Percentiles rank a stretch among this genome's conserved stretches.
Evolutionary conservation across 2,797 vertebrate genomes (phyloP).

Genomic region (Enteromius mattozi): DNA sequence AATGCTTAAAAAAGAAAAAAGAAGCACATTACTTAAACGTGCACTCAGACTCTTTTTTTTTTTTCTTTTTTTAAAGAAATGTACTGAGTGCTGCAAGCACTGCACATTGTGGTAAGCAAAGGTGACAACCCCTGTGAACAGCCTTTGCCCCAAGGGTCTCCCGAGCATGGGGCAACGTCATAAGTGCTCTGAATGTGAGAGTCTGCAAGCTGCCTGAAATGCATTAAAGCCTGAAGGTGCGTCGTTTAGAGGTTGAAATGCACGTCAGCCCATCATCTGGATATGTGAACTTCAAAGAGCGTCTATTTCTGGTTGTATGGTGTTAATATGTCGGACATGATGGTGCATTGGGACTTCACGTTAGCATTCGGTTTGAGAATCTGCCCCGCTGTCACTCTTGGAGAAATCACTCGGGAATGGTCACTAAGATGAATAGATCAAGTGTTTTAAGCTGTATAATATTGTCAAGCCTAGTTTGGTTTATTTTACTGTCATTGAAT

Average conservation of each 20-base stretch:
- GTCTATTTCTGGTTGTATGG: conserved; percentile 55
- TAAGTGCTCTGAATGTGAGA: conserved; percentile 73
- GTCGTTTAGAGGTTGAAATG: conserved; percentile 67
- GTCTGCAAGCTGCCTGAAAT: conserved; percentile 67
- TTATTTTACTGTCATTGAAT: conserved; percentile 70
- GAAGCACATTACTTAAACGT: conserved; percentile 63
- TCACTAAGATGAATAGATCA: conserved; percentile 60
- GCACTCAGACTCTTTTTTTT: conserved; percentile 36
- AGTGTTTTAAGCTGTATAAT: conserved; percentile 75
- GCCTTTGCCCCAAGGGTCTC: conserved; percentile 74
- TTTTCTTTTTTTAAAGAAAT: conserved; percentile 32
- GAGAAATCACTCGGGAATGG: conserved; percentile 59
- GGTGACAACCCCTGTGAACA: conserved; percentile 68
- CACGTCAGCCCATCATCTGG: conserved; percentile 63
- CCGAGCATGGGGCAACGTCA: conserved; percentile 67
- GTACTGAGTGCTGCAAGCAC: conserved; percentile 62
- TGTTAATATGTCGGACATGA: conserved; percentile 65
- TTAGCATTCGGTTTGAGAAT: conserved; percentile 55
- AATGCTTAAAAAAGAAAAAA: conserved; percentile 54
- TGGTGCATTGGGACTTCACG: conserved; percentile 57
- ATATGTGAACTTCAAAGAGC: conserved; percentile 65
- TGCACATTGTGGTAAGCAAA: conserved; percentile 66
- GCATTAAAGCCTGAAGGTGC: conserved; percentile 71
- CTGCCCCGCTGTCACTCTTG: conserved; percentile 54
- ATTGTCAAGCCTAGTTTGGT: conserved; percentile 67